phyloP scores from a whole-genome alignment of 2,888 invertebrate genomes.

The Nymphalis c-album region DNA sequence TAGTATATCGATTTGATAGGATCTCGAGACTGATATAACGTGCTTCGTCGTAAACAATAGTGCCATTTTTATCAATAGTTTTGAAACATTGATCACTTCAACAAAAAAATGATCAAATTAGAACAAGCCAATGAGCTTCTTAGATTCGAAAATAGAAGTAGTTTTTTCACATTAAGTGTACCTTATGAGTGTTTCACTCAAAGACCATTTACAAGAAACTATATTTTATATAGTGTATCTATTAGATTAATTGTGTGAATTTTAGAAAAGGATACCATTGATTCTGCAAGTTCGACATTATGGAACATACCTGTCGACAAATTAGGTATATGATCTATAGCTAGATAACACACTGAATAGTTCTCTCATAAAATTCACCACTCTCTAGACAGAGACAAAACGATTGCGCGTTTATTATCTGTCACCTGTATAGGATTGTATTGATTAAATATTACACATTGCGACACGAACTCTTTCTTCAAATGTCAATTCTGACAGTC shows the following conservation, averaged over 20 bases:
- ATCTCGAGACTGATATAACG: constrained; percentile 5
- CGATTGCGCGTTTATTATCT: too few species aligned
- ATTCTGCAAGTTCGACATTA: background rate
- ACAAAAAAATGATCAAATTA: background rate
- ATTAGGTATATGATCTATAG: background rate
- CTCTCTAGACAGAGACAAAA: too few species aligned
- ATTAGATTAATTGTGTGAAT: background rate
- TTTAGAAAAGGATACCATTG: background rate
- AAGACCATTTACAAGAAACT: background rate
- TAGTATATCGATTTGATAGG: constrained; percentile 2
- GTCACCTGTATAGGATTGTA: too few species aligned
- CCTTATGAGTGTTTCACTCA: constrained; percentile 1
- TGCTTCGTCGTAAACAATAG: constrained; percentile 1
- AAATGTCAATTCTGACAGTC: too few species aligned
- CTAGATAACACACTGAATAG: too few species aligned
- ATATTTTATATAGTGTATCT: background rate
- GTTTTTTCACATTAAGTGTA: background rate
- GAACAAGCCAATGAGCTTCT: background rate
- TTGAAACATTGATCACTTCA: background rate
- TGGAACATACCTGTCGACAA: background rate
- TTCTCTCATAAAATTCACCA: too few species aligned
- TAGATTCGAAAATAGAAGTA: background rate
- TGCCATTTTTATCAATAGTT: constrained; percentile 14
- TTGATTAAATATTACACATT: too few species aligned
- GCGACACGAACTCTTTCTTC: too few species aligned